Percentiles rank a stretch among this genome's conserved stretches.
Conservation (phyloP, 2,797 vertebrate genomes). For the Dryobates pubescens region DNA sequence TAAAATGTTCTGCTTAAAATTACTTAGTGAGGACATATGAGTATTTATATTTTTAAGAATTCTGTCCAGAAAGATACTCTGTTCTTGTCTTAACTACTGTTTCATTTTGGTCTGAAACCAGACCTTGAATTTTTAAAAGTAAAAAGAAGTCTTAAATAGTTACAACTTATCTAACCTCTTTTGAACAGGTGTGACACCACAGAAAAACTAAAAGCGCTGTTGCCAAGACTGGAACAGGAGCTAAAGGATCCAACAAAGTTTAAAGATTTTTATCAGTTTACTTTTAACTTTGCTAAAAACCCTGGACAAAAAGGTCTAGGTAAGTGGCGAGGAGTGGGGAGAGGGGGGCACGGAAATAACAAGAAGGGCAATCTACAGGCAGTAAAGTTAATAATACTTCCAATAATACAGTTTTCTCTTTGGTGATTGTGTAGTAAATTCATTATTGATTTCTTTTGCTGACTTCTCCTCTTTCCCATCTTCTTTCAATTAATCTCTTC, state of each 20-base stretch:
- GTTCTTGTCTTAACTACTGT: neutral
- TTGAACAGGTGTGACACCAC: conserved; percentile 90
- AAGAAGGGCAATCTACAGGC: neutral
- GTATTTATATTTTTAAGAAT: neutral
- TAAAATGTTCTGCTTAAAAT: neutral
- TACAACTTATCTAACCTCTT: conserved; percentile 6
- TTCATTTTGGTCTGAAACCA: neutral
- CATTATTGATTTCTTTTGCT: neutral
- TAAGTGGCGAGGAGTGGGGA: conserved; percentile 72
- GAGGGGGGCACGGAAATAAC: neutral
- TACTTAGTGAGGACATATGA: neutral
- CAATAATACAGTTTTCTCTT: neutral
- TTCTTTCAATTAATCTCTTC: neutral
- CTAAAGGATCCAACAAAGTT: conserved; percentile 93
- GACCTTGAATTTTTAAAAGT: neutral
- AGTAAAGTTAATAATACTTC: neutral
- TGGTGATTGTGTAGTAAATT: neutral
- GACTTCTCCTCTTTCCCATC: neutral
- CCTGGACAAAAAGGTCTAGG: conserved; percentile 97
- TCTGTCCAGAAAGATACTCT: neutral
- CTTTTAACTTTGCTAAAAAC: conserved; percentile 98
- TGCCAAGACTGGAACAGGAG: conserved; percentile 94
- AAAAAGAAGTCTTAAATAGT: neutral
- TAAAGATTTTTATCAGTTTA: conserved; percentile 98
- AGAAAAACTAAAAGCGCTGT: conserved; percentile 91